A percentile compares a stretch with the other conserved stretches of the same genome.
phyloP scores from a whole-genome alignment of 2,888 invertebrate species.

The Lymantria dispar region DNA sequence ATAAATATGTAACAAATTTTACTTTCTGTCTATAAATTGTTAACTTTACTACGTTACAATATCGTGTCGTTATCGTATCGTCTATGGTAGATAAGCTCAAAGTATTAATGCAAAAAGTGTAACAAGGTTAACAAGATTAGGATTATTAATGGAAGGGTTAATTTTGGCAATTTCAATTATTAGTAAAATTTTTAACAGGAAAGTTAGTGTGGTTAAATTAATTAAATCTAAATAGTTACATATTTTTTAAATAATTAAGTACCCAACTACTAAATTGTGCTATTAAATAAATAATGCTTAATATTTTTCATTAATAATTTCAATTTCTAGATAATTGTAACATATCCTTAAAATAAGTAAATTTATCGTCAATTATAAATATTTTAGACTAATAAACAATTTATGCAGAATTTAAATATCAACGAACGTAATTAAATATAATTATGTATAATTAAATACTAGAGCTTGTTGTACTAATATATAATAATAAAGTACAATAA shows the following conservation, averaged over 20 bases:
- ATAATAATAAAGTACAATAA: too few relatives aligned
- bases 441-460: not conserved
- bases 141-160: conserved; percentile 57
- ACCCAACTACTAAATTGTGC: conserved; percentile 65
- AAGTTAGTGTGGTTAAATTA: conserved; percentile 55
- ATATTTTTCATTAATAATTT: conserved; percentile 32
- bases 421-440: not conserved
- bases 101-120: conserved; percentile 45
- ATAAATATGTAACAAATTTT: too few relatives aligned
- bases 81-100: conserved; percentile 23
- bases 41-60: not conserved
- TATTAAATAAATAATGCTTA: conserved; percentile 54
- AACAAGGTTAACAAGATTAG: conserved; percentile 65
- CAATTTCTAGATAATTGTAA: conserved; percentile 41
- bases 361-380: conserved; percentile 20
- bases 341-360: conserved; percentile 33
- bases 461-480: conserved; percentile 5
- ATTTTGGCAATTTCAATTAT: conserved; percentile 68
- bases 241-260: conserved; percentile 52
- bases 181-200: conserved; percentile 50
- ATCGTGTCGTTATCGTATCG: conserved; percentile 4
- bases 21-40: too few relatives aligned
- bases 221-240: conserved; percentile 47
- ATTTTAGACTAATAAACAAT: conserved; percentile 21
- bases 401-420: not conserved